Conservation (phyloP, 2,888 invertebrate genomes). For the Exephanes ischioxanthus region DNA sequence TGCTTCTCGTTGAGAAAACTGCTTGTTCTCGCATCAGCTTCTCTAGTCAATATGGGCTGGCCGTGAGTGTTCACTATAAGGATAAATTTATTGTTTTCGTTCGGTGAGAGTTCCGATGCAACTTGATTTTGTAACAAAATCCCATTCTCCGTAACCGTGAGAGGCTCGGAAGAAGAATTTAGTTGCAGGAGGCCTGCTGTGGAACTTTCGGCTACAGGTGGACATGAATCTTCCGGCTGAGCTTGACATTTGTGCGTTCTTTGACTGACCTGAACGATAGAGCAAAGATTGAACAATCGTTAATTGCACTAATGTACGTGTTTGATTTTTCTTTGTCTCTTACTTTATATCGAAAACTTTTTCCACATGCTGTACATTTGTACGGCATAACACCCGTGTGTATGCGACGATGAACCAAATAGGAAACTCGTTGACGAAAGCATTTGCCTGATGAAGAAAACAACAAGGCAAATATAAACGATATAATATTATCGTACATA, state of each 20-base stretch:
- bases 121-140: slow-evolving; percentile 57
- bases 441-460: slow-evolving; percentile 89
- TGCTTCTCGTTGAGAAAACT: slow-evolving; percentile 41
- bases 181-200: slow-evolving; percentile 72
- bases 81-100: slow-evolving; percentile 80
- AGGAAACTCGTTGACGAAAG: slow-evolving; percentile 94
- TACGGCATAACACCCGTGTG: slow-evolving; percentile 95
- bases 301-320: not conserved
- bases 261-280: slow-evolving; percentile 89
- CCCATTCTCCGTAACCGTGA: slow-evolving; percentile 34
- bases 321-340: slow-evolving; percentile 32
- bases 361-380: slow-evolving; percentile 92
- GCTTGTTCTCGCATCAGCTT: slow-evolving; percentile 70
- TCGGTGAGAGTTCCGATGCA: slow-evolving; percentile 60
- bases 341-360: slow-evolving; percentile 93
- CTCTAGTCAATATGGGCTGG: slow-evolving; percentile 78
- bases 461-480: not conserved
- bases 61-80: slow-evolving; percentile 80
- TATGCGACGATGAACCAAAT: slow-evolving; percentile 93
- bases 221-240: slow-evolving; percentile 87
- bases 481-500: not conserved
- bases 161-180: slow-evolving; percentile 73
- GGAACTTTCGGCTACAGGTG: slow-evolving; percentile 81
- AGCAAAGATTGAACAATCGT: slow-evolving; percentile 8
- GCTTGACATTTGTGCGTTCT: slow-evolving; percentile 92